Percentiles rank a stretch among this genome's conserved stretches.
Conservation (phyloP, 2,797 vertebrate species). For the Sciurus vulgaris region DNA sequence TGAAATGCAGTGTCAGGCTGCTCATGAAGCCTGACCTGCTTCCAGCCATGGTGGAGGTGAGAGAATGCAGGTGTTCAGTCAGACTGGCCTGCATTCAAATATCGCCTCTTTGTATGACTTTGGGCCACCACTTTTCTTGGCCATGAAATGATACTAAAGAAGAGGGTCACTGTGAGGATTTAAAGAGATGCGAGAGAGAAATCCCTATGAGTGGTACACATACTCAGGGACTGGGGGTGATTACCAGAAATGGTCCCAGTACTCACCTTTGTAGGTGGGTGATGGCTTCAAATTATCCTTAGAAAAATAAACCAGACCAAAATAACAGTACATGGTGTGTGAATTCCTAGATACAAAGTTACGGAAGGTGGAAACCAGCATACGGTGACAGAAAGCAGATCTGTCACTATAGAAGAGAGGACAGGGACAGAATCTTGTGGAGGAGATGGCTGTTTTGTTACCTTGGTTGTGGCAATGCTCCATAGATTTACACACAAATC, state of each 20-base stretch:
- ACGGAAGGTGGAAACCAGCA: neutral
- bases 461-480: neutral
- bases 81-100: neutral
- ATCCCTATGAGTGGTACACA: neutral
- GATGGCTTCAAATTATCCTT: neutral
- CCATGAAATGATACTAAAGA: neutral
- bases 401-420: neutral
- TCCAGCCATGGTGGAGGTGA: neutral
- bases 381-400: neutral
- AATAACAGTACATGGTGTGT: fast-evolving
- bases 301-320: neutral
- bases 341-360: neutral
- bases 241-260: neutral
- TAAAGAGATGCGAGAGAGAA: neutral
- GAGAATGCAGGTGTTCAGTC: neutral
- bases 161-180: neutral
- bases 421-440: too few species aligned
- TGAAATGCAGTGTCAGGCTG: neutral
- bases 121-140: neutral
- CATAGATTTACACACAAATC: neutral
- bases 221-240: too few species aligned
- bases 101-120: neutral
- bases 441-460: neutral
- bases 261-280: neutral
- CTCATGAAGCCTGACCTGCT: neutral